Evolutionary conservation across 2,113 vertebrate genomes (phyloP), one percentile per base, ranked within the genome.

Genomic region (Phalacrocorax aristotelis): DNA sequence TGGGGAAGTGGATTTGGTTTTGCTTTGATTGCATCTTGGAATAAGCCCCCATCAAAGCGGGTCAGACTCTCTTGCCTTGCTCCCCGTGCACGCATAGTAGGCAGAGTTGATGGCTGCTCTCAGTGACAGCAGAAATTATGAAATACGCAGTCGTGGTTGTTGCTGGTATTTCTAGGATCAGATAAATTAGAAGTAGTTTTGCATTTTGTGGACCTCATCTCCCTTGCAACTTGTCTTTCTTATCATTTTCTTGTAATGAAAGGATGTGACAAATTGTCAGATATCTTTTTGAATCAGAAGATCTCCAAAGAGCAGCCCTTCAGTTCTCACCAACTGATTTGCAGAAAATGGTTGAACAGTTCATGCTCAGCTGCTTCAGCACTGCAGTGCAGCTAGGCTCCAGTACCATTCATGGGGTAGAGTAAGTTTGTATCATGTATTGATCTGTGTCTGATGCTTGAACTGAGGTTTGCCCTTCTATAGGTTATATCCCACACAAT

Each of bases 371-470:
- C 13, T 52, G 57, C 62, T 29, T 13, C 55, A 30, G 76, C 60
- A 5, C 40, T 48, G 66, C 84, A 27, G 60, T 2, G 34, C 40
- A 48, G 70, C 23, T 16, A 8, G 29, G 17, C 44, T 4, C 7
- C 2, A 15, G n/a, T 15, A 4, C 11, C 32, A 2, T 12, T 11
- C 32, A 0, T 3, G 72, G n/a, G 83, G 52, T 70, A 77, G 25
- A 14, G 42, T 0, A 30, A 9, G 22, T 3, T 10, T 8, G 1
- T 9, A 6, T 4, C 1, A 13, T 0, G 22, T 12, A 3, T 15
- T 76, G 62, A 9, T 42, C 34, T 29, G 25, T 70, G 26, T 27
- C 74, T 18, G 18, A 0, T 0, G 13, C 15, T 13, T 46, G 57
- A 71, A 1, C 71, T 64, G 76, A 46, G 38, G 11, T 83, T 83